Base-by-base conservation (phyloP, 2,113 vertebrate genomes). In the Lampris megalopsis region DNA sequence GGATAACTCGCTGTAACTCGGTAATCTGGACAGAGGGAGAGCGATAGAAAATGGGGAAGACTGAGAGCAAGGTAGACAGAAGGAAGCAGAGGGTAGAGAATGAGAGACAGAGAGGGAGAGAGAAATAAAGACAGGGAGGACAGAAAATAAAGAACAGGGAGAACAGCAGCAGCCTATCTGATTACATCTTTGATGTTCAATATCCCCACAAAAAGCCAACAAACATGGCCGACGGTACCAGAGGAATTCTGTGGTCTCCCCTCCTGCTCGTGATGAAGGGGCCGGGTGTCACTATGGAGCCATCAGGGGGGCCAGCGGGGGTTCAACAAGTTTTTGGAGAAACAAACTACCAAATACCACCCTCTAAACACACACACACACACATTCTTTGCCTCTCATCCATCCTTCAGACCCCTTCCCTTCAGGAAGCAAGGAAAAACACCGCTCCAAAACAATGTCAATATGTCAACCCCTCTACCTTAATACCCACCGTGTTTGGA, bases 201-300 rank as follows among this genome's bases (percentile, higher is more conserved):
- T 82, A 73, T 83, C 74, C 49, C 83, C 78, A 45, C 83, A 83
- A 75, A 90, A 92, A 64, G 71, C 82, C 92, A 91, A 91, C 87
- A 84, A 92, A 91, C 85, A 89, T 59, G 58, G 74, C 73, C 82
- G 83, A 78, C 66, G 61, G 76, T 36, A 71, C 81, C 73, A 79
- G 57, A 60, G 84, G 81, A 90, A 89, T 89, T 68, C 86, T 76
- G 77, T 63, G 85, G 83, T 86, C 71, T 73, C 70, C 36, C 38
- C 79, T 71, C 83, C 83, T 75, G 80, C 68, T 80, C 83, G 57
- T 45, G 74, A 63, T 47, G 62, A 80, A 77, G 63, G 71, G 48
- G 63, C 7, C n/a, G 40, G 50, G 61, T 66, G 72, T 77, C 77
- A 70, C 65, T 36, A 54, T 43, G 37, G 45, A 81, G 71, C 66